Conservation (phyloP, 2,113 vertebrate species). For the cattle (Bos taurus) region ARS-UCD2.0 NC_037331.1:86692001-86692500, state of each 20-base stretch:
- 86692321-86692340: not conserved
- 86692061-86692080: not conserved
- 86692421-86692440: not conserved
- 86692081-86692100: not conserved
- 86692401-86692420: not conserved
- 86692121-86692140: not conserved
- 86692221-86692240: not conserved
- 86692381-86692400: not conserved
- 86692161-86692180: not conserved
- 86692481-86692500: not conserved
- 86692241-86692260: not conserved
- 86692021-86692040: not conserved
- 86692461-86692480: not conserved
- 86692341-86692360: not conserved
- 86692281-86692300: not conserved
- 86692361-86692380: not conserved
- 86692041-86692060: not conserved
- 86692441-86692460: not conserved
- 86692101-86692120: not conserved
- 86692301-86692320: not conserved
- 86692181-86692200: not conserved
- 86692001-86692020: rapidly evolving
- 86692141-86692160: not conserved
- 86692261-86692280: not conserved
- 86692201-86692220: not conserved